A percentile compares a stretch with the other conserved stretches of the same genome.
These are phyloP conservation scores for Hephaestus fuliginosus DNA, from an alignment of 2,797 vertebrate species.

Conservation along the genomic window DNA sequence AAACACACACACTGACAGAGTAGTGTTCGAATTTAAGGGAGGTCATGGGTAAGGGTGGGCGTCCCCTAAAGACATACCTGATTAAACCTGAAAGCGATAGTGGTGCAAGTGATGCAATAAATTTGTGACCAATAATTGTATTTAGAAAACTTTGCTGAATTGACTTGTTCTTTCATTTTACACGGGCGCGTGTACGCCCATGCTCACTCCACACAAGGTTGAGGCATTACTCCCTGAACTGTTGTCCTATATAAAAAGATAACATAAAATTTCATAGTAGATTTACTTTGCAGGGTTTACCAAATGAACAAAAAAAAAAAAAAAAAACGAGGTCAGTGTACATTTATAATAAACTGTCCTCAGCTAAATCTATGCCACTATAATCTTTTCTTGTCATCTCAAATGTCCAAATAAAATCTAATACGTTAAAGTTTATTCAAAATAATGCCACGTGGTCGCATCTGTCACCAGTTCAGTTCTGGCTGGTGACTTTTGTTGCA, in stretches of 20 bases:
- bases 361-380: not conserved
- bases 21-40: conserved; percentile 21
- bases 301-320: conserved; percentile 28
- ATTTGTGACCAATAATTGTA: not conserved
- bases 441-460: not conserved
- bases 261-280: conserved; percentile 38
- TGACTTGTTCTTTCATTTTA: not conserved
- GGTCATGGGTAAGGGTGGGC: not conserved
- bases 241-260: conserved; percentile 65
- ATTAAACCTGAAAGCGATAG: not conserved
- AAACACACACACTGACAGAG: conserved; percentile 33
- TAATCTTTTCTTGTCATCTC: conserved; percentile 4
- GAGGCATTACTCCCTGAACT: conserved; percentile 65
- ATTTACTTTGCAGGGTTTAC: conserved; percentile 41
- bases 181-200: too few relatives aligned
- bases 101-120: not conserved
- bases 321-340: conserved; percentile 38
- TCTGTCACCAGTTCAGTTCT: too few relatives aligned
- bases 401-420: conserved; percentile 1
- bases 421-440: conserved; percentile 1
- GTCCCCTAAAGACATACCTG: conserved; percentile 22
- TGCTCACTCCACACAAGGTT: conserved; percentile 48
- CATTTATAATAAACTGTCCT: not conserved
- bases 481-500: too few relatives aligned
- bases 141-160: not conserved